Evolutionary conservation across 2,888 invertebrate species (phyloP), one percentile per base, ranked within the genome.

Genomic region (Zygothrica quintamaculata): DNA sequence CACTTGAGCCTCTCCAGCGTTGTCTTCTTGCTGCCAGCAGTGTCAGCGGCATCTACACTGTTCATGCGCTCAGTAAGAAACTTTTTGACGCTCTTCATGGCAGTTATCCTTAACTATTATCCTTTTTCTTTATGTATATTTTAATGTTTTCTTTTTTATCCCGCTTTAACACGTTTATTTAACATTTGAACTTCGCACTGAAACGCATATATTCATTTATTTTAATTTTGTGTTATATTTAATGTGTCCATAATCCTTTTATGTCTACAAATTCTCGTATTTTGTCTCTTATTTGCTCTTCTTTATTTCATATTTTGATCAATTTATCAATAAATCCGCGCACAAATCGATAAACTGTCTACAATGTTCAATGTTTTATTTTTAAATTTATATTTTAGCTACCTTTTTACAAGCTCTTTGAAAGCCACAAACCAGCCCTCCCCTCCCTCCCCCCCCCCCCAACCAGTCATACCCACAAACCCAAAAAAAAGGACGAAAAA

Each of bases 81-180:
- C 73, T 90, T 90, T 72, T 88, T 90, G 8, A 90, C 90, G 77
- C 91, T 90, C 69, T 90, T 90, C 90, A 90, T 90, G 39, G 13
- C 42, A 5, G 1, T 29, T 50, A 31, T 44, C 39, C 15, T 36
- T 26, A 37, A 39, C n/a, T n/a, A n/a, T 48, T 58, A 15, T 12
- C 29, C 11, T 15, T 18, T 31, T 51, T n/a, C n/a, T 18, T 42
- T 37, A 50, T 50, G 11, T 7, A 36, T 36, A 40, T 18, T 1
- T n/a, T 8, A 8, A 9, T 29, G 5, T 22, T 22, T 5, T 22
- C 18, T 22, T 2, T 22, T 22, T 22, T n/a, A n/a, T n/a, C n/a
- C n/a, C n/a, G n/a, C n/a, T n/a, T n/a, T n/a, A n/a, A n/a, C n/a
- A n/a, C n/a, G n/a, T n/a, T n/a, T n/a, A n/a, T n/a, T n/a, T n/a